phyloP scores from a whole-genome alignment of 2,113 vertebrate genomes.

The Ochotona curzoniae region DNA sequence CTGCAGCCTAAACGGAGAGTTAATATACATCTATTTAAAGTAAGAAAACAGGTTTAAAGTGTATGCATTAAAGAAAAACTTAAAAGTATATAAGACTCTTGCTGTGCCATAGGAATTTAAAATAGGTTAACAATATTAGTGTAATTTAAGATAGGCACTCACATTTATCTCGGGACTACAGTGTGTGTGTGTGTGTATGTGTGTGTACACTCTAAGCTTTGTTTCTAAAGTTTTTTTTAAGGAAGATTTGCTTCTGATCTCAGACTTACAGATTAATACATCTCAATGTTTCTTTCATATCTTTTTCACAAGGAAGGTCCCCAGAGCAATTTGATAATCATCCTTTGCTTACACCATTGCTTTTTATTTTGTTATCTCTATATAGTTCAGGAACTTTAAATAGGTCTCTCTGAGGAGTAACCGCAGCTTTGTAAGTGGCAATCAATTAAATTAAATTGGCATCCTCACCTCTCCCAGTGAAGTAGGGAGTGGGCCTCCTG shows the following conservation, averaged over 20 bases:
- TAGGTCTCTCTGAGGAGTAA: conserved; percentile 55
- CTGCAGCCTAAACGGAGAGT: conserved; percentile 52
- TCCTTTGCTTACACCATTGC: conserved; percentile 59
- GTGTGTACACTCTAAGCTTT: conserved; percentile 65
- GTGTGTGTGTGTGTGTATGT: neutral
- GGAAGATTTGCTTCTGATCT: conserved; percentile 56
- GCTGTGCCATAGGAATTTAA: conserved; percentile 74
- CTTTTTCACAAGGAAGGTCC: conserved; percentile 55
- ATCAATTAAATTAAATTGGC: conserved; percentile 70
- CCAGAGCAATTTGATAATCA: conserved; percentile 73
- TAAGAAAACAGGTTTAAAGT: conserved; percentile 70
- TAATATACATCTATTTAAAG: conserved; percentile 73
- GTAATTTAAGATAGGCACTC: conserved; percentile 50
- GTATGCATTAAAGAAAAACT: conserved; percentile 47
- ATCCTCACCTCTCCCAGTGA: conserved; percentile 17
- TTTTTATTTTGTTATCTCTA: conserved; percentile 75
- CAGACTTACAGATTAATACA: conserved; percentile 55
- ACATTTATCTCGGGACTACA: conserved; percentile 61
- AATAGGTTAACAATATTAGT: conserved; percentile 65
- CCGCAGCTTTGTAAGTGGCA: conserved; percentile 65
- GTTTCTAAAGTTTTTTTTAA: conserved; percentile 63
- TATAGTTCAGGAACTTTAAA: conserved; percentile 70
- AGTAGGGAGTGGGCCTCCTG: conserved; percentile 43
- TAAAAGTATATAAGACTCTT: conserved; percentile 68
- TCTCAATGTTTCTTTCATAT: conserved; percentile 69